Evolutionary conservation across 2,113 vertebrate genomes (phyloP).

Genomic region (Neodontobutis hainanensis): DNA sequence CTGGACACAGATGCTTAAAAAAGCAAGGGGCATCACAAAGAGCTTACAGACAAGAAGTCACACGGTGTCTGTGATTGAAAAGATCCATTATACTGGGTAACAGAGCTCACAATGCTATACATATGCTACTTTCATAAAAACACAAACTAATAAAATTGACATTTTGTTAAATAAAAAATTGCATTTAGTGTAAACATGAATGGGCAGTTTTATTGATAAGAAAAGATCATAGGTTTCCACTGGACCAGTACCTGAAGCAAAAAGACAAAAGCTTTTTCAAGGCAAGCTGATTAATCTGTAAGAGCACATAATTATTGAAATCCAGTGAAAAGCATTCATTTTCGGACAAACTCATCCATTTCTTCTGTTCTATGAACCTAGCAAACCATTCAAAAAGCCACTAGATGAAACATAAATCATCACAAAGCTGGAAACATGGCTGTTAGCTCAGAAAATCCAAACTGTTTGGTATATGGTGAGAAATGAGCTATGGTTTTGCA

Average conservation of each 20-base stretch:
- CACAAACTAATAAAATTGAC: constrained; percentile 29
- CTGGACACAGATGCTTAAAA: constrained; percentile 67
- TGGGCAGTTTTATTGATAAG: neutral
- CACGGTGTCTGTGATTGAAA: constrained; percentile 61
- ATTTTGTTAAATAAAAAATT: constrained; percentile 4
- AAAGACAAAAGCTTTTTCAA: too few species aligned
- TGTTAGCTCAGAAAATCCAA: constrained; percentile 4
- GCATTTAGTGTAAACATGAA: neutral
- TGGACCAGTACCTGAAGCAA: too few species aligned
- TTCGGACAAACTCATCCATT: neutral
- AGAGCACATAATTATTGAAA: neutral
- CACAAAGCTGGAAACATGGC: neutral
- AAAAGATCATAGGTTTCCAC: too few species aligned
- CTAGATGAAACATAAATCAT: constrained; percentile 6
- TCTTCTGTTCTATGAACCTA: neutral
- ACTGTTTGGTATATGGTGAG: constrained; percentile 14
- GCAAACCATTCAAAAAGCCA: neutral
- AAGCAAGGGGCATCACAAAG: constrained; percentile 61
- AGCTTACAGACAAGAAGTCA: constrained; percentile 66
- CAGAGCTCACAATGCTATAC: constrained; percentile 21
- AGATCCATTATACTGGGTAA: constrained; percentile 57
- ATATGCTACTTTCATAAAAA: constrained; percentile 27
- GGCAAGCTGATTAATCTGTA: neutral
- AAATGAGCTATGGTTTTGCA: neutral
- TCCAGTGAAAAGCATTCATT: constrained; percentile 1